Percentiles rank a stretch among this genome's conserved stretches.
These are phyloP conservation scores for Myotis myotis DNA, from an alignment of 2,797 vertebrate species.

Conservation along the genomic window DNA sequence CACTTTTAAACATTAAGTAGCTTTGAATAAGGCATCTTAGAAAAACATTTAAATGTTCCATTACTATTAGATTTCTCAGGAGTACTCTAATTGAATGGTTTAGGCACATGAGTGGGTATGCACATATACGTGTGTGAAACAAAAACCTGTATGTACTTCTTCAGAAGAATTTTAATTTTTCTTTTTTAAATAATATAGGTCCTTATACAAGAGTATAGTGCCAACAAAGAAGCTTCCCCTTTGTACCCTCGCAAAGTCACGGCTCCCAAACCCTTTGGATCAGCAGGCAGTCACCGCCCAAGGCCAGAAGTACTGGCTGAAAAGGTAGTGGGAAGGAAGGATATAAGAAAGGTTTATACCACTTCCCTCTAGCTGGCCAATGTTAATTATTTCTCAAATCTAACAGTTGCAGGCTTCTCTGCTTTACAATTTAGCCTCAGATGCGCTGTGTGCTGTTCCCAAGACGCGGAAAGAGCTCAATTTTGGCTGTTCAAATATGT, in stretches of 20 bases:
- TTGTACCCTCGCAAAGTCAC: not conserved
- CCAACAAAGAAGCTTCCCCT: not conserved
- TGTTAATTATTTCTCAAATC: slow-evolving; percentile 53
- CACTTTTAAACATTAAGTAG: not conserved
- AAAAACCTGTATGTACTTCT: not conserved
- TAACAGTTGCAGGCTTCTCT: slow-evolving; percentile 47
- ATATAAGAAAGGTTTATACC: slow-evolving; percentile 30
- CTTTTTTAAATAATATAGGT: not conserved
- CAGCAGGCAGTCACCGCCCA: slow-evolving; percentile 51
- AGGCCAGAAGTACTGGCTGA: slow-evolving; percentile 37
- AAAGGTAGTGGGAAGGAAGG: slow-evolving; percentile 27
- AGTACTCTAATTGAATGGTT: not conserved
- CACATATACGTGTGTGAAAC: not conserved
- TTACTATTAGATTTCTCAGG: not conserved
- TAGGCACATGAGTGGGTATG: not conserved
- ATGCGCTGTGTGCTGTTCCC: slow-evolving; percentile 37
- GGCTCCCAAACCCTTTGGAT: not conserved
- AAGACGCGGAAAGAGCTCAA: slow-evolving; percentile 25
- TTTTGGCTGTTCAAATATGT: slow-evolving; percentile 66
- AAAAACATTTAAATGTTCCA: not conserved
- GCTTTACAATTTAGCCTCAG: not conserved
- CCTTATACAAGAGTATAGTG: not conserved
- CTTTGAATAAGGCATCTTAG: not conserved
- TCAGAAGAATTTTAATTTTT: not conserved
- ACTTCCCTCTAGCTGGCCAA: slow-evolving; percentile 56